Conservation (phyloP, 2,797 vertebrate genomes). For the Xiphorhynchus erythropygius region DNA sequence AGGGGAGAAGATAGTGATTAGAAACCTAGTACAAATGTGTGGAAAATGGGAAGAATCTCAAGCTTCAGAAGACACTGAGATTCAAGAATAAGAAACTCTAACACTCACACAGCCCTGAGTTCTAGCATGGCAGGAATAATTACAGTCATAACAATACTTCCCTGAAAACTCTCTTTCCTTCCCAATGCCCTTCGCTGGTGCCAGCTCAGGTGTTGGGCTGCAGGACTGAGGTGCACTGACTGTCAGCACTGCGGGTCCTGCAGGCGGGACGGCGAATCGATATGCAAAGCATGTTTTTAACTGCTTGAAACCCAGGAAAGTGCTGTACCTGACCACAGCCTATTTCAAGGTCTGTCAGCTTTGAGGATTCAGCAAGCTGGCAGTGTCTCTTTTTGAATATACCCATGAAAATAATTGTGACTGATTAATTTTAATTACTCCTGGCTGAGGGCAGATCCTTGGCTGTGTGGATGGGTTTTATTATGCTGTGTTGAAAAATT, state of each 20-base stretch:
- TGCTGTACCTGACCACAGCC: slow-evolving; percentile 27
- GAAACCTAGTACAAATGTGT: background rate
- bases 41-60: background rate
- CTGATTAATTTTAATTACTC: slow-evolving; percentile 65
- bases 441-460: slow-evolving; percentile 30
- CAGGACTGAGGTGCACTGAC: background rate
- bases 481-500: rapidly evolving
- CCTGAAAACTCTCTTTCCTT: background rate
- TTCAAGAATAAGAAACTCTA: background rate
- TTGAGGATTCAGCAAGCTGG: slow-evolving; percentile 17
- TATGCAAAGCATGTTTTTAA: slow-evolving; percentile 53
- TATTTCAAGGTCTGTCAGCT: slow-evolving; percentile 69
- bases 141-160: background rate
- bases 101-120: background rate
- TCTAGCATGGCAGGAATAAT: background rate
- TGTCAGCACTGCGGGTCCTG: background rate
- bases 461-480: background rate
- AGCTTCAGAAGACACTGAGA: background rate
- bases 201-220: background rate
- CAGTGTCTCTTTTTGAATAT: slow-evolving; percentile 10
- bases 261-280: background rate
- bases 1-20: background rate
- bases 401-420: slow-evolving; percentile 58
- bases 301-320: slow-evolving; percentile 39
- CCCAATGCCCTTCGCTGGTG: rapidly evolving